Base-by-base conservation (phyloP, 2,888 invertebrate species). In the Achlya flavicornis region DNA sequence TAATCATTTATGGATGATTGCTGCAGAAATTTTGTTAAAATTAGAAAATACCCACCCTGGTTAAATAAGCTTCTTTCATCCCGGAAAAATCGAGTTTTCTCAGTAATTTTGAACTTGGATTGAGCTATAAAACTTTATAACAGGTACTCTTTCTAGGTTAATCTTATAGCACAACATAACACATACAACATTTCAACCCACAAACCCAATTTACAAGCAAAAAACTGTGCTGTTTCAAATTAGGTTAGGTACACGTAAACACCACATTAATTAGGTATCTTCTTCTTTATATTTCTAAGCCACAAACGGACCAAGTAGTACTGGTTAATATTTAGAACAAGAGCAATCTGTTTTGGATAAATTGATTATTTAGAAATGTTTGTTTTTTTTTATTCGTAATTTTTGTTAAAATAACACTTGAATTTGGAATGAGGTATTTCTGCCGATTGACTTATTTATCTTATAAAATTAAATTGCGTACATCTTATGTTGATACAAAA, bases 131-230 rank as follows among this genome's bases (percentile, higher is more conserved):
- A n/a, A 48, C 7, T 11, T 16, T 16, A 7, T 16, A 16, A 16
- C 14, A 46, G 14, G 1, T 48, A 48, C 7, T 19, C 53, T n/a
- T n/a, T n/a, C n/a, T n/a, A n/a, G n/a, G 10, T 19, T 10, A 2
- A 63, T 77, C 81, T 79, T 70, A 64, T 78, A 72, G 80, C 80
- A 79, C 66, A 66, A 66, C n/a, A 57, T 70, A 66, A 74, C 68
- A 72, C 68, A 80, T 64, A 77, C 73, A 75, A 70, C 62, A 69
- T 83, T 83, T 83, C 81, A 84, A 80, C 88, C 88, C 72, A 81
- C 75, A 86, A 85, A 89, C 89, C 89, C 67, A 79, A 81, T 87
- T 88, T 78, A 69, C 73, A 53, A 53, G 53, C 53, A 53, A 53
- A 53, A 26, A 53, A 53, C 7, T 53, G 19, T n/a, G 43, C 63